phyloP scores from a whole-genome alignment of 1,140 invertebrate species.

The Macrobrachium rosenbergii region DNA sequence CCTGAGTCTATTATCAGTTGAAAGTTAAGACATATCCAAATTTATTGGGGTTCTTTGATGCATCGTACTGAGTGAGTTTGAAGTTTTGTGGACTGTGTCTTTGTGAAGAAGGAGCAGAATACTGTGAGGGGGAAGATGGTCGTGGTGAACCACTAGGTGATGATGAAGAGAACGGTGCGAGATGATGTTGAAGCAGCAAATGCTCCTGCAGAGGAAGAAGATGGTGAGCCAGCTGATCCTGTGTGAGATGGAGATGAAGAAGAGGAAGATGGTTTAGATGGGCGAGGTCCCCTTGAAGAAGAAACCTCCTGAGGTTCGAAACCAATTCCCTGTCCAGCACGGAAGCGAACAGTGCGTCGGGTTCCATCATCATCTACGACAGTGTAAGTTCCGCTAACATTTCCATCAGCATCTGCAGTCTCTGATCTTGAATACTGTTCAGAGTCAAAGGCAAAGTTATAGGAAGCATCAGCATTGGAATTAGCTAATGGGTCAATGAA shows the following conservation, averaged over 20 bases:
- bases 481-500: no score
- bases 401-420: no score
- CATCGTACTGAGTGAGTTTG: constrained; percentile 39
- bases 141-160: not conserved
- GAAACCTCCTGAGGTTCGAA: constrained; percentile 20
- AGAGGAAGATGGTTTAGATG: no score
- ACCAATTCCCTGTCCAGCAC: constrained; percentile 59
- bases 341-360: constrained; percentile 47
- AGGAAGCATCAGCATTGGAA: no score
- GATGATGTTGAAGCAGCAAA: constrained; percentile 17
- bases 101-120: not conserved
- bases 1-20: not conserved
- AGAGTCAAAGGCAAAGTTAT: no score
- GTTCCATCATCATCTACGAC: constrained; percentile 61
- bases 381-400: no score
- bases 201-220: constrained; percentile 30
- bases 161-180: not conserved
- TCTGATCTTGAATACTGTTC: no score
- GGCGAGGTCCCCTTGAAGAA: no score
- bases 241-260: no score
- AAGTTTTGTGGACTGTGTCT: not conserved
- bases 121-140: not conserved
- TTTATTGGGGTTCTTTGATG: constrained; percentile 30
- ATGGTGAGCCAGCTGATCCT: not conserved
- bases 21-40: constrained; percentile 14